Conservation (phyloP, 1,140 invertebrate genomes). For the Panagrolaimus sp. region DNA sequence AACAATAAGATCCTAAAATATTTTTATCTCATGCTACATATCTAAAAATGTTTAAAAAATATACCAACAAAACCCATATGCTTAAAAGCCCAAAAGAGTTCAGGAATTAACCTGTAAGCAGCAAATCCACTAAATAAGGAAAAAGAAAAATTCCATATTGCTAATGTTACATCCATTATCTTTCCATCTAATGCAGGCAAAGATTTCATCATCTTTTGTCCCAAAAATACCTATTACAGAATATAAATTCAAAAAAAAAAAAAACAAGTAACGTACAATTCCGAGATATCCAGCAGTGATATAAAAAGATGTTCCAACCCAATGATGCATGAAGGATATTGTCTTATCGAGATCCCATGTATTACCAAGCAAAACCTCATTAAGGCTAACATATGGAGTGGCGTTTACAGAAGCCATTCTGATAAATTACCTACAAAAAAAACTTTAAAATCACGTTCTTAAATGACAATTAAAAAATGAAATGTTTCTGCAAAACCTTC, state of each 20-base stretch:
- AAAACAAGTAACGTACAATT: no score
- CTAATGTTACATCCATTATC: conserved; percentile 39
- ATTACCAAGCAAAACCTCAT: conserved; percentile 28
- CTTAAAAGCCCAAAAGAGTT: conserved; percentile 38
- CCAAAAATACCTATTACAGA: no score
- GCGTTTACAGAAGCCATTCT: background rate
- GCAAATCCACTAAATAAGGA: conserved; percentile 54
- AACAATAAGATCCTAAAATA: conserved; percentile 51
- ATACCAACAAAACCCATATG: conserved; percentile 50
- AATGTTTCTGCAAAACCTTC: no score
- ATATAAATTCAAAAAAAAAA: no score
- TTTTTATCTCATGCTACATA: conserved; percentile 12
- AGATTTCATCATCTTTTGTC: conserved; percentile 51
- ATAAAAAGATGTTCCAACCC: conserved; percentile 50
- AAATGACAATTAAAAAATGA: no score
- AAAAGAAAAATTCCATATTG: conserved; percentile 53
- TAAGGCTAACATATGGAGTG: conserved; percentile 13
- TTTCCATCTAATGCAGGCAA: conserved; percentile 43
- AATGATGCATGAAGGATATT: conserved; percentile 46
- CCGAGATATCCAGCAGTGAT: conserved; percentile 47
- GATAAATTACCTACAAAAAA: conserved; percentile 8
- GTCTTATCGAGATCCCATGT: conserved; percentile 50
- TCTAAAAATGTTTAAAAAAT: no score
- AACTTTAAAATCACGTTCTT: no score
- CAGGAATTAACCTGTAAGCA: conserved; percentile 48